Evolutionary conservation across 1,140 invertebrate species (phyloP), one percentile per base, ranked within the genome.

Genomic region (Calycopis cecrops): DNA sequence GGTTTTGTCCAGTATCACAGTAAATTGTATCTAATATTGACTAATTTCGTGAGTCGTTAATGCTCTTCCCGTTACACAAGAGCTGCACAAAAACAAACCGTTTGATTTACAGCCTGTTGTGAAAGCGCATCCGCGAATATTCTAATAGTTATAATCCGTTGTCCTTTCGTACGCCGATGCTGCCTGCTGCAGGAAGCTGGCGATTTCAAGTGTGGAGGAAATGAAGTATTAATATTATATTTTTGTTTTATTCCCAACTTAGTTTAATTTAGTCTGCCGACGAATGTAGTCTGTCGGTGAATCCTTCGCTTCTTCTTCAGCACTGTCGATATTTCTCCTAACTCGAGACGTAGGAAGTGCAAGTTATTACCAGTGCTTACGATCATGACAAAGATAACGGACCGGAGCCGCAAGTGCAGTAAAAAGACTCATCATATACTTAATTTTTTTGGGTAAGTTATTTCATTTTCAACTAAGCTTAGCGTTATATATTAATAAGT

Each of bases 361-460:
- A 28, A 28, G 6, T 28, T 28, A 6, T 28, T 28, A 28, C 6
- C n/a, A 9, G 40, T 44, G 51, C 21, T 52, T 28, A 40, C 9
- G 34, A 49, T 6, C 17, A 52, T 52, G 51, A 52, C 51, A 2
- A 52, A 52, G 28, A 28, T 28, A 6, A 40, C 17, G 40, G 14
- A 38, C 37, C 38, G 28, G 38, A 16, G 51, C 2, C 10, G 51
- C 28, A 52, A 38, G 18, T 52, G 50, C 38, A 37, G 38, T 21
- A 38, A 38, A 33, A 52, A 52, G 17, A 12, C 38, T 16, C 50
- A 52, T 18, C 35, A 52, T n/a, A 40, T 52, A 9, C 21, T 52
- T 17, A 35, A 52, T 38, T 52, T 38, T 28, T 52, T 52, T 52
- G 50, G 50, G 50, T 52, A 37, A 52, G 50, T 52, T 16, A 4